Evolutionary conservation across 2,797 vertebrate genomes (phyloP).

Genomic region (Cottoperca gobio): DNA sequence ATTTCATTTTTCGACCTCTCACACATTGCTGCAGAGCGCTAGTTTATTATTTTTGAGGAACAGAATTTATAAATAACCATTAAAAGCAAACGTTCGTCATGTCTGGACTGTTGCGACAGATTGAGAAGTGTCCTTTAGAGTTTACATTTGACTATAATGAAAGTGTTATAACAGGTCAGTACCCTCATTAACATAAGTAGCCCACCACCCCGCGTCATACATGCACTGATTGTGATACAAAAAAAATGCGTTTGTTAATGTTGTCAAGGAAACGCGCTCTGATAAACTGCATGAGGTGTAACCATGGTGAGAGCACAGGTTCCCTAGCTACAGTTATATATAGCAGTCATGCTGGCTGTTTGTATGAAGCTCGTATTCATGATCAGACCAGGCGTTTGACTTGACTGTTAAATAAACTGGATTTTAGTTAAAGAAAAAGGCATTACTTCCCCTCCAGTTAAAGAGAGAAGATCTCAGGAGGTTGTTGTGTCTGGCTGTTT

Average conservation of each 20-base stretch:
- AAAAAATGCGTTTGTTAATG: neutral
- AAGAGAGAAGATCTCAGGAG: neutral
- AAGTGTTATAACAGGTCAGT: neutral
- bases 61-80: too few species aligned
- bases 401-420: neutral
- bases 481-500: neutral
- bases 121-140: neutral
- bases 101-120: neutral
- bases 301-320: conserved; percentile 19
- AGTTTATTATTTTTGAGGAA: too few species aligned
- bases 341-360: neutral
- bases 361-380: neutral
- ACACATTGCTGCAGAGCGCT: too few species aligned
- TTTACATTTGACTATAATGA: neutral
- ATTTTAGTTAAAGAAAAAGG: neutral
- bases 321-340: conserved; percentile 1
- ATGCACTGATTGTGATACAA: neutral
- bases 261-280: conserved; percentile 28
- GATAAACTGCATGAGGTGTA: conserved; percentile 25
- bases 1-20: too few species aligned
- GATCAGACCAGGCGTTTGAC: conserved; percentile 1
- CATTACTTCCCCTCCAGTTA: neutral
- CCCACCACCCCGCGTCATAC: too few species aligned
- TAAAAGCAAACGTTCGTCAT: neutral
- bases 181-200: neutral